Evolutionary conservation across 2,797 vertebrate genomes (phyloP).

Genomic region (Mareca penelope): DNA sequence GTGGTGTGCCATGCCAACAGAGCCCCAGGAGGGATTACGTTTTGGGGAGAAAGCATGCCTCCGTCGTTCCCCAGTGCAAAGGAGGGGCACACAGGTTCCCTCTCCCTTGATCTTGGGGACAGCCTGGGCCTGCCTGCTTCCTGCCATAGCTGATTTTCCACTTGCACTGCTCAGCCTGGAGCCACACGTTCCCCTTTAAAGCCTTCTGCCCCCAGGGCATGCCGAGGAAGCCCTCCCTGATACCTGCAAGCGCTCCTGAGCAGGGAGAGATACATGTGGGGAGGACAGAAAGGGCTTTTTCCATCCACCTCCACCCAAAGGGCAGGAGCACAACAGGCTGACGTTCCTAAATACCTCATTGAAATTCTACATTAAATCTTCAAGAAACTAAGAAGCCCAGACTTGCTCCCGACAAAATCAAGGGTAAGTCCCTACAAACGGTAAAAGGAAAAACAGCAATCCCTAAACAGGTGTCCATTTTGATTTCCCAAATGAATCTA

Average conservation of each 20-base stretch:
- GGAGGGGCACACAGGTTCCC: not conserved
- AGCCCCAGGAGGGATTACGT: accelerated
- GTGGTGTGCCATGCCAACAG: accelerated
- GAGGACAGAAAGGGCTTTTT: not conserved
- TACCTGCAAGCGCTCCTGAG: not conserved
- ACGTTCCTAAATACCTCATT: not conserved
- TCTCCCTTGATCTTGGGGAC: not conserved
- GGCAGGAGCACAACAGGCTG: accelerated
- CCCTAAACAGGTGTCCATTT: slow-evolving; percentile 13
- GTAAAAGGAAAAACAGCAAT: not conserved
- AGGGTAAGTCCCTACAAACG: not conserved
- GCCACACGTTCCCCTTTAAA: not conserved
- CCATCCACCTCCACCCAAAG: not conserved
- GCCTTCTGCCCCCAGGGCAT: not conserved
- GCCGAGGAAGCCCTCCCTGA: accelerated
- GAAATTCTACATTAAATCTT: not conserved
- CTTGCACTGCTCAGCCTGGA: not conserved
- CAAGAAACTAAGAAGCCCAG: not conserved
- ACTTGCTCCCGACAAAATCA: slow-evolving; percentile 1
- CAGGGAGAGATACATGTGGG: not conserved
- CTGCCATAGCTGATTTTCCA: not conserved
- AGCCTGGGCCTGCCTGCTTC: not conserved
- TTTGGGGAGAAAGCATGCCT: not conserved
- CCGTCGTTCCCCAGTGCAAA: not conserved
- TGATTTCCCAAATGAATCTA: not conserved